Conservation (phyloP, 2,888 invertebrate species). For the Amiota communis region DNA sequence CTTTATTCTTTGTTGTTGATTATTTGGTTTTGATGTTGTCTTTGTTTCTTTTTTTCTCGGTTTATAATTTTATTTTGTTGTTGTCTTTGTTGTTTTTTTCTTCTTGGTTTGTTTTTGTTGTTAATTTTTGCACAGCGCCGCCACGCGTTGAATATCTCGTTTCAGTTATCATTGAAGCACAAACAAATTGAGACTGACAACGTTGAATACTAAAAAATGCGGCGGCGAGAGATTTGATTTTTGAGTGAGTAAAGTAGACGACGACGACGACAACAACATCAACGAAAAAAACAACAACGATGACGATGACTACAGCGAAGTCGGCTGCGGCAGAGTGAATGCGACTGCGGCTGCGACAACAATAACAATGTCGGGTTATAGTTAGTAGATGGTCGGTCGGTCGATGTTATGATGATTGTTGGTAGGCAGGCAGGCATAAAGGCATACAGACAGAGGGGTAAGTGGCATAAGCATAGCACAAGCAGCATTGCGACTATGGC, state of each 20-base stretch:
- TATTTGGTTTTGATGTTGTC: not conserved
- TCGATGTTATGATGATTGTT: no score
- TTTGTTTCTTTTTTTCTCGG: not conserved
- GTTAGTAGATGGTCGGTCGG: no score
- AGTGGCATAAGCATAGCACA: no score
- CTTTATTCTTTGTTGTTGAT: not conserved
- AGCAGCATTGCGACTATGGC: no score
- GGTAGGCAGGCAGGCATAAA: no score
- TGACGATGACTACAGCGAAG: constrained; percentile 21
- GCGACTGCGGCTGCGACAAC: not conserved
- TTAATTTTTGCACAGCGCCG: not conserved
- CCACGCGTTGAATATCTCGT: constrained; percentile 61
- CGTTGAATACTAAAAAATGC: constrained; percentile 19
- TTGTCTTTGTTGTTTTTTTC: constrained; percentile 12
- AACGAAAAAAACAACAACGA: constrained; percentile 26
- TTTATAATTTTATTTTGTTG: not conserved
- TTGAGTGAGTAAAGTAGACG: constrained; percentile 36
- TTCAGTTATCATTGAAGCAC: constrained; percentile 69
- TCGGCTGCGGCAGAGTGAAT: not conserved
- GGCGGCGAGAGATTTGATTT: constrained; percentile 66
- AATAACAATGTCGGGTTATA: no score
- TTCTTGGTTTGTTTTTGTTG: constrained; percentile 16
- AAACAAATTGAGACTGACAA: constrained; percentile 67
- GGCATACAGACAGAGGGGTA: no score
- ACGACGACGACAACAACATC: constrained; percentile 29